These are phyloP conservation scores for Maniola hyperantus DNA, from an alignment of 2,888 invertebrate genomes.

Conservation along the genomic window DNA sequence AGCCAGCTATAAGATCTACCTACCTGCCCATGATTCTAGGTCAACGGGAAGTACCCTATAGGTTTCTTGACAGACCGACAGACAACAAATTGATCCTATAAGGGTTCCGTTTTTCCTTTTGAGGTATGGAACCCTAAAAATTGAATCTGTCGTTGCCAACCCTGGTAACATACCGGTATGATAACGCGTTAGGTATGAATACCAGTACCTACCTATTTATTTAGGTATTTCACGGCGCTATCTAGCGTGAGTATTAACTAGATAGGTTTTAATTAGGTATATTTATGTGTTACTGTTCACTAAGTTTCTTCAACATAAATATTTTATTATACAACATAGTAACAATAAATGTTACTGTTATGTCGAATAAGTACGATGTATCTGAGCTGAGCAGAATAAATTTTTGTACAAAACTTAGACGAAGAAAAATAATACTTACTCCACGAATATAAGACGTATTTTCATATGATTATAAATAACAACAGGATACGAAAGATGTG, in stretches of 20 bases:
- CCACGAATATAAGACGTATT: neutral
- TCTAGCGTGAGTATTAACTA: neutral
- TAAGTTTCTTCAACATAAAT: constrained; percentile 7
- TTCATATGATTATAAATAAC: neutral
- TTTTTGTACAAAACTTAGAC: neutral
- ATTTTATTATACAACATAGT: neutral
- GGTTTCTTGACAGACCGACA: no score
- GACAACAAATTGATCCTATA: no score
- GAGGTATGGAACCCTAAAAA: no score
- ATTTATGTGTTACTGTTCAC: neutral
- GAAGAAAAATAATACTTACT: neutral
- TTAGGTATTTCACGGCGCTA: neutral
- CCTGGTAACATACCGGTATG: constrained; percentile 21
- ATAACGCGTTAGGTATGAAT: neutral
- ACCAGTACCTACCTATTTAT: neutral
- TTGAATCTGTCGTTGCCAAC: neutral
- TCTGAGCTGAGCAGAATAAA: constrained; percentile 13
- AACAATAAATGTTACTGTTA: constrained; percentile 10
- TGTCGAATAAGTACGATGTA: constrained; percentile 6
- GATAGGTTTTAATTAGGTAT: neutral
- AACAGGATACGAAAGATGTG: constrained; percentile 13
- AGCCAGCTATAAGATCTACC: no score
- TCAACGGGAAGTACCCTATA: no score
- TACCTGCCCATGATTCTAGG: no score
- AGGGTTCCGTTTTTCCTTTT: no score